Percentiles rank a stretch among this genome's conserved stretches.
phyloP scores from a whole-genome alignment of 2,113 vertebrate species.

The Lipotes vexillifer region DNA sequence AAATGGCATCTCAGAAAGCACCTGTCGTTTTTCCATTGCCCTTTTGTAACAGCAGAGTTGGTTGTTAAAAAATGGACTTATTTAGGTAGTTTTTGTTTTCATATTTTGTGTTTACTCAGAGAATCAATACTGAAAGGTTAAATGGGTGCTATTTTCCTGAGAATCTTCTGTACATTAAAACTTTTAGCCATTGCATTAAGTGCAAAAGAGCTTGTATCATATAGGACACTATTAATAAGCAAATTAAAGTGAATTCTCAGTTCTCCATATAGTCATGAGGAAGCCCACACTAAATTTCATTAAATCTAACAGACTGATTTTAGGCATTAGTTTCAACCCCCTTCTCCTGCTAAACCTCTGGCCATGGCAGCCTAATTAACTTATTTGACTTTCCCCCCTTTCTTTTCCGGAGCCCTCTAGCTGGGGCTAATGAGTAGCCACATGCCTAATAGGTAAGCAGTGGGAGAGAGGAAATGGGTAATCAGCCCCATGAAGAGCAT shows the following conservation, averaged over 20 bases:
- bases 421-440: conserved; percentile 39
- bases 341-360: neutral
- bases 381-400: neutral
- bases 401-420: neutral
- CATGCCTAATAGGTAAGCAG: neutral
- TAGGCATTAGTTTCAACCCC: conserved; percentile 22
- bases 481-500: neutral
- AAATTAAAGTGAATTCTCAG: conserved; percentile 37
- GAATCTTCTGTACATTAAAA: conserved; percentile 4
- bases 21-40: neutral
- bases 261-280: neutral
- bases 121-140: neutral
- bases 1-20: neutral
- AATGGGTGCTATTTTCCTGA: neutral
- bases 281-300: conserved; percentile 19
- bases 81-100: neutral
- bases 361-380: conserved; percentile 28
- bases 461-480: neutral
- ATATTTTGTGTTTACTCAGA: neutral
- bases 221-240: conserved; percentile 10
- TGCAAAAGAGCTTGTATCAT: neutral
- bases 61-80: neutral
- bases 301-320: conserved; percentile 36
- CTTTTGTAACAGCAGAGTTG: neutral
- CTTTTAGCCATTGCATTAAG: neutral